A percentile compares a stretch with the other conserved stretches of the same genome.
phyloP scores from a whole-genome alignment of 2,888 invertebrate species.

The Sminthurinus aureus region DNA sequence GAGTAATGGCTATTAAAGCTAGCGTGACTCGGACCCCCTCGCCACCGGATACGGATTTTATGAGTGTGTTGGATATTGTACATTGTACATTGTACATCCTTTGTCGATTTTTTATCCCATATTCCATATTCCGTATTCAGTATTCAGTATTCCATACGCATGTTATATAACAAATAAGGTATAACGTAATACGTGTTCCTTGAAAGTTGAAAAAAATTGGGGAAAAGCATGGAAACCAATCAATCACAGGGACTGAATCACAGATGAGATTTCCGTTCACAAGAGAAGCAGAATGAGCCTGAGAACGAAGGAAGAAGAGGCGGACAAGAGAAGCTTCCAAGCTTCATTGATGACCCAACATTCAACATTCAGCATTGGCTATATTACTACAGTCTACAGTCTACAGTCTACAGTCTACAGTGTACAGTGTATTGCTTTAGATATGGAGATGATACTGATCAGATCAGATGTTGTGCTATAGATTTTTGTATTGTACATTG shows the following conservation, averaged over 20 bases:
- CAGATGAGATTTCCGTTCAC: constrained; percentile 55
- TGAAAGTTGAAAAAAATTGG: neutral
- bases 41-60: no score
- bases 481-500: neutral
- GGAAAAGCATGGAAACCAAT: constrained; percentile 51
- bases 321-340: constrained; percentile 16
- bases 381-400: neutral
- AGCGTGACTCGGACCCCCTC: no score
- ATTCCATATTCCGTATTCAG: neutral
- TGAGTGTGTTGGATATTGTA: no score
- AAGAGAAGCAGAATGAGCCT: constrained; percentile 7
- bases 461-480: neutral
- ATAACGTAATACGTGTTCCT: neutral
- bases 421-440: neutral
- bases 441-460: neutral
- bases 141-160: neutral
- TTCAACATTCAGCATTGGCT: neutral
- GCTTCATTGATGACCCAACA: constrained; percentile 5
- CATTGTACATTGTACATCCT: neutral
- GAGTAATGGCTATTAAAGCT: no score
- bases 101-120: neutral
- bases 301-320: constrained; percentile 36
- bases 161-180: neutral
- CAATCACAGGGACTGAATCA: constrained; percentile 57
- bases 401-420: neutral